Conservation (phyloP, 2,888 invertebrate genomes). For the Epicampocera succincta region DNA sequence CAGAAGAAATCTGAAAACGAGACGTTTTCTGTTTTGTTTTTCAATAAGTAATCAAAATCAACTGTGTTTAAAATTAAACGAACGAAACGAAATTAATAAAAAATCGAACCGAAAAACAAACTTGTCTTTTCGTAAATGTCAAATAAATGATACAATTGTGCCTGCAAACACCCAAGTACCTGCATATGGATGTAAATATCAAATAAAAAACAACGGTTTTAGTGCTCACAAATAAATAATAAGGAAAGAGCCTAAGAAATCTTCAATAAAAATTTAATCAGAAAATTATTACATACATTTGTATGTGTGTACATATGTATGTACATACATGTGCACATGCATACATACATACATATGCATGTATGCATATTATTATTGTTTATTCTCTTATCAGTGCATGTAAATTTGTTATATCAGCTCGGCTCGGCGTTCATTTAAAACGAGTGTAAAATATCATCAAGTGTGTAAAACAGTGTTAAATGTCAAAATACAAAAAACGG, state of each 20-base stretch:
- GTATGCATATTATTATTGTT: background rate
- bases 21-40: background rate
- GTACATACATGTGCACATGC: no score
- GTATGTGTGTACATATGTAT: no score
- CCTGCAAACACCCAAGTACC: background rate
- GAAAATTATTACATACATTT: conserved; percentile 22
- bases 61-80: conserved; percentile 35
- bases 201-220: conserved; percentile 4
- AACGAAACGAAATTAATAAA: conserved; percentile 37
- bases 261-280: conserved; percentile 19
- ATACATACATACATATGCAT: no score
- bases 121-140: conserved; percentile 53
- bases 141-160: conserved; percentile 40
- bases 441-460: conserved; percentile 35
- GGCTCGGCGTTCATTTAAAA: conserved; percentile 22
- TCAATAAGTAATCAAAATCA: conserved; percentile 26
- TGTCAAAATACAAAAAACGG: conserved; percentile 50
- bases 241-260: conserved; percentile 22
- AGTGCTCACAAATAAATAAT: conserved; percentile 2
- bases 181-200: no score
- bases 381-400: conserved; percentile 57
- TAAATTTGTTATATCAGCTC: conserved; percentile 3
- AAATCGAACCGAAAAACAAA: conserved; percentile 36
- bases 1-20: conserved; percentile 48
- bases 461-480: conserved; percentile 54